Percentiles rank a stretch among this genome's conserved stretches.
phyloP scores from a whole-genome alignment of 2,113 vertebrate species.

The Fregetta grallaria region DNA sequence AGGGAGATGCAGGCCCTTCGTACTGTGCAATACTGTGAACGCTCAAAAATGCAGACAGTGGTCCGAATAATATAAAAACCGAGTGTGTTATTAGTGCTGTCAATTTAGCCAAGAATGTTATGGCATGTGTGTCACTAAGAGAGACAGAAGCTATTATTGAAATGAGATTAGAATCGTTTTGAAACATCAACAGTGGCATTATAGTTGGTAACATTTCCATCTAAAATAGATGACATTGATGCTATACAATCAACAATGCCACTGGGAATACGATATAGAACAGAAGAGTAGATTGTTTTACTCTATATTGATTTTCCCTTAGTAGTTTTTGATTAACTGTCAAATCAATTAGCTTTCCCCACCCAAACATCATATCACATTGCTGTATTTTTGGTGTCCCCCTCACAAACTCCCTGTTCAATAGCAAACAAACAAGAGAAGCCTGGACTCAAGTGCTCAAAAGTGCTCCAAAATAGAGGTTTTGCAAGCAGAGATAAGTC shows the following conservation, averaged over 20 bases:
- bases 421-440: not conserved
- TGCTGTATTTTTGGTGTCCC: not conserved
- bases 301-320: constrained; percentile 61
- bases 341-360: constrained; percentile 61
- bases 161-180: constrained; percentile 76
- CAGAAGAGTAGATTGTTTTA: constrained; percentile 61
- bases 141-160: constrained; percentile 81
- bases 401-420: not conserved
- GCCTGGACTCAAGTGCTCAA: not conserved
- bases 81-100: constrained; percentile 73
- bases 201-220: constrained; percentile 70
- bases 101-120: constrained; percentile 72
- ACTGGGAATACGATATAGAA: constrained; percentile 54
- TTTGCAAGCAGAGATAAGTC: constrained; percentile 23
- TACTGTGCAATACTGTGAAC: not conserved
- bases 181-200: constrained; percentile 78
- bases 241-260: constrained; percentile 67
- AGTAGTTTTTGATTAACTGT: constrained; percentile 66
- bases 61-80: constrained; percentile 63
- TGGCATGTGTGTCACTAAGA: constrained; percentile 70
- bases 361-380: constrained; percentile 47
- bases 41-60: constrained; percentile 20
- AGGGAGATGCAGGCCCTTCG: not conserved
- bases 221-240: constrained; percentile 71
- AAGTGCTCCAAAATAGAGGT: not conserved